A percentile compares a stretch with the other conserved stretches of the same genome.
phyloP scores from a whole-genome alignment of 2,888 invertebrate genomes.

The Gortyna flavago region DNA sequence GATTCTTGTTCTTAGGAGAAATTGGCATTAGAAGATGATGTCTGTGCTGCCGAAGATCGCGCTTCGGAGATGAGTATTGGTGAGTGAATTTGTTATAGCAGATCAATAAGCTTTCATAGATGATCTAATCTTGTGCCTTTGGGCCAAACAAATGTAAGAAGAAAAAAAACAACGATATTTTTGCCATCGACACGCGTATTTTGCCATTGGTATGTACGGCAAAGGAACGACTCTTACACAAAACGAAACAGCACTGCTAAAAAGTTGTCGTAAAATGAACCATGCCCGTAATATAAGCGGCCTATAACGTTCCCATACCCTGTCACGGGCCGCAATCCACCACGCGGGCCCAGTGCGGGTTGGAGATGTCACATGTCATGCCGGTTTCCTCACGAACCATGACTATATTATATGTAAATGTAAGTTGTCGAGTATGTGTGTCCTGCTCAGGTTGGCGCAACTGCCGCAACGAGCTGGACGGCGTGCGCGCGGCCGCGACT shows the following conservation, averaged over 20 bases:
- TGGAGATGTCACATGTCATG: neutral
- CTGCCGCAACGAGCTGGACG: slow-evolving; percentile 84
- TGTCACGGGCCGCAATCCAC: neutral
- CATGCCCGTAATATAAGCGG: neutral
- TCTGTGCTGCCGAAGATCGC: slow-evolving; percentile 84
- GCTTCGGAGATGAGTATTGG: slow-evolving; percentile 85
- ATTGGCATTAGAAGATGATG: slow-evolving; percentile 83
- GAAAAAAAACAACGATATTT: too few relatives aligned
- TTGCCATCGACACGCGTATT: too few relatives aligned
- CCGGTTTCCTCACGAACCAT: neutral
- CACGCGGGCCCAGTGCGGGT: neutral
- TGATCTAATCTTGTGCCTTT: neutral
- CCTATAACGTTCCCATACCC: neutral
- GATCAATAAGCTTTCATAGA: neutral
- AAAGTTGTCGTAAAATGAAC: neutral
- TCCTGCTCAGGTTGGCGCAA: slow-evolving; percentile 80
- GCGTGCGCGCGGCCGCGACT: slow-evolving; percentile 72
- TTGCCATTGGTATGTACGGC: neutral
- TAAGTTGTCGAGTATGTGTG: neutral
- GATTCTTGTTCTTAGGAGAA: slow-evolving; percentile 78
- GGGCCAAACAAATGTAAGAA: too few relatives aligned
- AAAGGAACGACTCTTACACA: neutral
- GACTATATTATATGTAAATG: neutral
- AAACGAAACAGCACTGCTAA: neutral
- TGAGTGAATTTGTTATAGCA: slow-evolving; percentile 57